These are phyloP conservation scores for Bombus cullumanus DNA, from an alignment of 1,140 invertebrate species.

Conservation along the genomic window DNA sequence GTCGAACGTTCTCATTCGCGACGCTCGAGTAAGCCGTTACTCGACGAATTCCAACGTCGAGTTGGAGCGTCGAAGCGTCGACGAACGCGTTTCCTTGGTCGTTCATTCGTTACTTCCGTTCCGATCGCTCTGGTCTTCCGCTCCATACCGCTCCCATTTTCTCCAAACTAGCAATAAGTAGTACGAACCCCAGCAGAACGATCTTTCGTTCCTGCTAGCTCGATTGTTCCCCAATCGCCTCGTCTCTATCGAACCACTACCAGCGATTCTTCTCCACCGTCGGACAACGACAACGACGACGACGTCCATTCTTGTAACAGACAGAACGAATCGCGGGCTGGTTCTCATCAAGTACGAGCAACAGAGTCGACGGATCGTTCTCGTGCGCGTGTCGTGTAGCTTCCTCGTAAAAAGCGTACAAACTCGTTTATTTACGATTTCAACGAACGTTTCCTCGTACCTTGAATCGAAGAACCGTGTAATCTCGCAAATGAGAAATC, in stretches of 20 bases:
- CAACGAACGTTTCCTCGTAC: no score
- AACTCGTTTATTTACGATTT: not conserved
- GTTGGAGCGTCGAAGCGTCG: not conserved
- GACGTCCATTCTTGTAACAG: constrained; percentile 27
- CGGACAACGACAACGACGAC: not conserved
- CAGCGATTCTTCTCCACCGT: not conserved
- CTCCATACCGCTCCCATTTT: no score
- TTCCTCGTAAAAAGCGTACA: not conserved
- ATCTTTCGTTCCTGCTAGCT: no score
- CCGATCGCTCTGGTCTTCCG: no score
- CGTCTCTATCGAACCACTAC: not conserved
- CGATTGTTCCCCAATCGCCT: not conserved
- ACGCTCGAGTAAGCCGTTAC: not conserved
- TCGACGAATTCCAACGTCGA: not conserved
- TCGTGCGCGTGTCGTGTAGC: not conserved
- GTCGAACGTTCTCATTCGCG: not conserved
- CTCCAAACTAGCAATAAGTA: no score
- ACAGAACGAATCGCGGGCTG: constrained; percentile 11
- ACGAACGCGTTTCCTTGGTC: not conserved
- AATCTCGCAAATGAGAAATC: not conserved
- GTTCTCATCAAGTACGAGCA: no score
- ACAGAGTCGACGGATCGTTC: not conserved
- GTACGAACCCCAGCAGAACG: no score
- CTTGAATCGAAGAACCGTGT: not conserved
- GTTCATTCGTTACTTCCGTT: not conserved